A percentile compares a stretch with the other conserved stretches of the same genome.
Conservation (phyloP, 2,888 invertebrate species). For the Melieria picta region DNA sequence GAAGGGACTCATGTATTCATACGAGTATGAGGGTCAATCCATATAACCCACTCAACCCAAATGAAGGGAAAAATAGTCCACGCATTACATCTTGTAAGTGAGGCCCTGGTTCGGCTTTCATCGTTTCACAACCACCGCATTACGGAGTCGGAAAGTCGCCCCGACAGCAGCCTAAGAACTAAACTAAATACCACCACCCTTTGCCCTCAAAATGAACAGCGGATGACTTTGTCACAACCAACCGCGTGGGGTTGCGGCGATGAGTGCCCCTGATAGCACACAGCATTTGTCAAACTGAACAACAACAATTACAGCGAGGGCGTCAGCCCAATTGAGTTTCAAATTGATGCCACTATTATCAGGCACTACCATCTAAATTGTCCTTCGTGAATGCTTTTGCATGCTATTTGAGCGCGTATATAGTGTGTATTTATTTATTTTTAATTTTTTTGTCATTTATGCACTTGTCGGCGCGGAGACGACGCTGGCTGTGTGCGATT, state of each 20-base stretch:
- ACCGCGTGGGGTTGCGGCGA: constrained; percentile 3
- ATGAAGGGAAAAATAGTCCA: no score
- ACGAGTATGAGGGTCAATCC: no score
- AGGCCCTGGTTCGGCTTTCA: no score
- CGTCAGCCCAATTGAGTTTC: constrained; percentile 62
- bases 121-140: no score
- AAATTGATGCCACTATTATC: constrained; percentile 65
- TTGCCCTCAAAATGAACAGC: no score
- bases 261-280: constrained; percentile 24
- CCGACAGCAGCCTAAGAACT: no score
- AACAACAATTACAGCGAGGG: background rate
- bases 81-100: no score
- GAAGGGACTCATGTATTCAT: no score
- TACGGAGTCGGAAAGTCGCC: no score
- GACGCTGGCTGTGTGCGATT: constrained; percentile 12
- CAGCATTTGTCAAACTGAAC: constrained; percentile 6
- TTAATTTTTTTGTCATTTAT: constrained; percentile 39
- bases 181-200: no score
- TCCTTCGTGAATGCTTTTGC: constrained; percentile 28
- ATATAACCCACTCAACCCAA: no score
- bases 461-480: constrained; percentile 15
- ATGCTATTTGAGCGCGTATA: constrained; percentile 15
- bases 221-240: no score
- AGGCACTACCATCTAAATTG: constrained; percentile 59
- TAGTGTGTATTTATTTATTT: constrained; percentile 39